Percentiles rank a stretch among this genome's conserved stretches.
Evolutionary conservation across 2,797 vertebrate species (phyloP).

Genomic region (Harpagifer antarcticus): DNA sequence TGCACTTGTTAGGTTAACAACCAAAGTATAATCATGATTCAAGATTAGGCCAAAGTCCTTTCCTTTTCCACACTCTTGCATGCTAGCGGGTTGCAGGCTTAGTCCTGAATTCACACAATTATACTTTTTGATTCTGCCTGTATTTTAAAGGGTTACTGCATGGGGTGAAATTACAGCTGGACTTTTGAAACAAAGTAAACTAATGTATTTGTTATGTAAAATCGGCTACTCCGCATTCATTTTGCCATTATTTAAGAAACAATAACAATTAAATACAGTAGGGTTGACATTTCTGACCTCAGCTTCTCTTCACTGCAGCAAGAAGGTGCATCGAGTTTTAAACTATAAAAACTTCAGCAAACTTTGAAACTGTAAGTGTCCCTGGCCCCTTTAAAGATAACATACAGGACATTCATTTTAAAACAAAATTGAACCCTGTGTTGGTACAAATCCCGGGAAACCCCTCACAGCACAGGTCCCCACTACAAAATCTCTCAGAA

Average conservation of each 20-base stretch:
- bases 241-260: neutral
- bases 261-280: neutral
- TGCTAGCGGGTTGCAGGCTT: slow-evolving; percentile 12
- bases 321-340: neutral
- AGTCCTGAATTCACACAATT: neutral
- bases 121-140: neutral
- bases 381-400: neutral
- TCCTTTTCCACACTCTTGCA: slow-evolving; percentile 46
- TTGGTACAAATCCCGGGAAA: slow-evolving; percentile 34
- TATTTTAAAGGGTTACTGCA: neutral
- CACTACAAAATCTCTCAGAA: slow-evolving; percentile 56
- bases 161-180: neutral
- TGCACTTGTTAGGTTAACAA: slow-evolving; percentile 85
- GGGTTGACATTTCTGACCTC: neutral
- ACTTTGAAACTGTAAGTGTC: neutral
- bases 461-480: slow-evolving; percentile 28
- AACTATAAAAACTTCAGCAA: neutral
- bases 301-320: neutral
- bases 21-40: slow-evolving; percentile 78
- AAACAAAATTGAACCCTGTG: slow-evolving; percentile 32
- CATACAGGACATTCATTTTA: slow-evolving; percentile 5
- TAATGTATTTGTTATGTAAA: neutral
- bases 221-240: neutral
- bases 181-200: neutral
- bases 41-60: slow-evolving; percentile 51